Evolutionary conservation across 1,140 invertebrate genomes (phyloP), one percentile per base, ranked within the genome.

Genomic region (Glomeris maerens): DNA sequence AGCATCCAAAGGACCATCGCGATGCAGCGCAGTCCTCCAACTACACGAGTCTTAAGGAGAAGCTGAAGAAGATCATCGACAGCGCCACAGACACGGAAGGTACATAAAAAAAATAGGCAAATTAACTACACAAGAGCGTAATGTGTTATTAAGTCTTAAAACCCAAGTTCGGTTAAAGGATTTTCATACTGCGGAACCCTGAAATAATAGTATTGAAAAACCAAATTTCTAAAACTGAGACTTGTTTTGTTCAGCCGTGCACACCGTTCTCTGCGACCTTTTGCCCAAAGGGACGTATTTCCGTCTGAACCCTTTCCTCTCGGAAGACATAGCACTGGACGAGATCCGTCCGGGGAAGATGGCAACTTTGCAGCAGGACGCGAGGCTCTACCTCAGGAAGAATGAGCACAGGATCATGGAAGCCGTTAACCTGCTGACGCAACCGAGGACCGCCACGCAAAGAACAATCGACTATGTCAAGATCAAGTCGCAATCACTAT

Each of bases 11-110:
- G 17, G 55, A 56, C 42, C 29, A 54, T 2, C 27, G 21, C n/a
- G 49, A 48, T 27, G 45, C 44, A 23, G 41, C 50, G 1, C 48
- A 49, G 7, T 49, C 55, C 3, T 58, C 47, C 2, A 64, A 56
- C 13, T 42, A 5, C 20, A 42, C 40, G 25, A 60, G 58, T 39
- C 46, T 87, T 74, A 82, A 78, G 64, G 78, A 80, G 53, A 90
- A 90, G 66, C 80, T 91, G 58, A 72, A 78, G 47, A 86, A 82
- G 66, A 82, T 92, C 44, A 67, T 93, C 23, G 85, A 91, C 56
- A 88, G 83, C 64, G 89, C 90, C 3, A 92, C 89, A 28, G 87
- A 89, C 63, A 88, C 84, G 21, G 84, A 90, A 78, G 78, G 81
- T 84, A 70, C n/a, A n/a, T n/a, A n/a, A n/a, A n/a, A n/a, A n/a